phyloP scores from a whole-genome alignment of 2,113 vertebrate species.

The Heloderma charlesbogerti region DNA sequence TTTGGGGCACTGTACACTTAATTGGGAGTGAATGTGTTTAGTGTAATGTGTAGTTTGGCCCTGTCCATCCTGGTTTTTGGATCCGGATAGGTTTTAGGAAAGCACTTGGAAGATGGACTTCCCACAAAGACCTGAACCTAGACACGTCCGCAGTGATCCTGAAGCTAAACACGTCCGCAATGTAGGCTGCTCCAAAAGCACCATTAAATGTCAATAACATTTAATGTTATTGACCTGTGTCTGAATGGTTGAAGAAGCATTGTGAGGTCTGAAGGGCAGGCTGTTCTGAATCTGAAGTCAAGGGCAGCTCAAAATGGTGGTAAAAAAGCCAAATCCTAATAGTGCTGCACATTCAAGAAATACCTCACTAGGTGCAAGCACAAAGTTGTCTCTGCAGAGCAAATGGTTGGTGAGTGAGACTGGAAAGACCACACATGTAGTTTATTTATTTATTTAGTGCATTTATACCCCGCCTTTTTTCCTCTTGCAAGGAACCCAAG shows the following conservation, averaged over 20 bases:
- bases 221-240: neutral
- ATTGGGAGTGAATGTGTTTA: too few relatives aligned
- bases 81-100: neutral
- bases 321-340: neutral
- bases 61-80: neutral
- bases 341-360: neutral
- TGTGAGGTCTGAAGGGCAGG: neutral
- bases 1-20: too few relatives aligned
- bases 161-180: neutral
- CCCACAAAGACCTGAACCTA: neutral
- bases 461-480: too few relatives aligned
- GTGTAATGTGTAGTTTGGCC: too few relatives aligned
- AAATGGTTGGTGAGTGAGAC: neutral
- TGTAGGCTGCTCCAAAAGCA: neutral
- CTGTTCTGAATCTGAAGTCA: neutral
- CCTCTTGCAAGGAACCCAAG: too few relatives aligned
- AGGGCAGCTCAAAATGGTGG: neutral
- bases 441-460: too few relatives aligned
- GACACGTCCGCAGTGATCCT: neutral
- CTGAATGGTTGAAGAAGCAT: neutral
- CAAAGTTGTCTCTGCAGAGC: neutral
- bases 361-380: neutral
- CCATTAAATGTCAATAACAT: neutral
- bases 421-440: neutral
- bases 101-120: too few relatives aligned